Evolutionary conservation across 2,888 invertebrate species (phyloP).

Genomic region (Aradus depressus): DNA sequence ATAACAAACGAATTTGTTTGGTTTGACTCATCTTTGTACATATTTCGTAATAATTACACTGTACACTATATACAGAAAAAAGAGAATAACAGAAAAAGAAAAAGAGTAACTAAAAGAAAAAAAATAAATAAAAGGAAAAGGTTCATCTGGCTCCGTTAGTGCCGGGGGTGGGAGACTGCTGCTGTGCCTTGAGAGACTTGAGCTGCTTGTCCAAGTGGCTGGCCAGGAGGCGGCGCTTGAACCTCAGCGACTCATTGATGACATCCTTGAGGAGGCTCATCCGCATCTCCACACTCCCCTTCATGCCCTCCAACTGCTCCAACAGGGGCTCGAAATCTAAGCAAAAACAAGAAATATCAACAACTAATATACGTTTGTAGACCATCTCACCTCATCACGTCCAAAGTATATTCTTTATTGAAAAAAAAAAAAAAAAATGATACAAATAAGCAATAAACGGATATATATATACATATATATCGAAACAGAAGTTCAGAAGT

Average conservation of each 20-base stretch:
- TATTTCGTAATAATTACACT: constrained; percentile 16
- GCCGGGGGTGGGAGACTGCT: constrained; percentile 21
- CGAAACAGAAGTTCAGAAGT: too few species aligned
- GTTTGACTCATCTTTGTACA: constrained; percentile 8
- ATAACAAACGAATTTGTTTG: constrained; percentile 10
- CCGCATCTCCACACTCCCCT: constrained; percentile 56
- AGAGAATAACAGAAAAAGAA: constrained; percentile 3
- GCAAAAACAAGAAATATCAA: neutral
- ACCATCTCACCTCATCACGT: too few species aligned
- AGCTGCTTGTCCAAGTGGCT: constrained; percentile 25
- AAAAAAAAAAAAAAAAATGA: neutral
- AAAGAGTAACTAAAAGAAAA: neutral
- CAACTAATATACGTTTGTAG: too few species aligned
- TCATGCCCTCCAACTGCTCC: constrained; percentile 54
- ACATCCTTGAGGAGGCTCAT: constrained; percentile 58
- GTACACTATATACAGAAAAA: constrained; percentile 18
- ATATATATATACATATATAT: too few species aligned
- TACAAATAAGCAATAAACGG: constrained; percentile 7
- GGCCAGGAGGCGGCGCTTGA: constrained; percentile 62
- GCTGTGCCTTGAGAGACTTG: constrained; percentile 22
- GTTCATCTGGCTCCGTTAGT: constrained; percentile 26
- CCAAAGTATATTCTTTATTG: too few species aligned
- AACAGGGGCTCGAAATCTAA: constrained; percentile 60
- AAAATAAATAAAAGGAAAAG: constrained; percentile 1
- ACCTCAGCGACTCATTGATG: constrained; percentile 63